Percentiles rank a stretch among this genome's conserved stretches.
Conservation (phyloP, 2,888 invertebrate genomes). For the Plebejus melissa region DNA sequence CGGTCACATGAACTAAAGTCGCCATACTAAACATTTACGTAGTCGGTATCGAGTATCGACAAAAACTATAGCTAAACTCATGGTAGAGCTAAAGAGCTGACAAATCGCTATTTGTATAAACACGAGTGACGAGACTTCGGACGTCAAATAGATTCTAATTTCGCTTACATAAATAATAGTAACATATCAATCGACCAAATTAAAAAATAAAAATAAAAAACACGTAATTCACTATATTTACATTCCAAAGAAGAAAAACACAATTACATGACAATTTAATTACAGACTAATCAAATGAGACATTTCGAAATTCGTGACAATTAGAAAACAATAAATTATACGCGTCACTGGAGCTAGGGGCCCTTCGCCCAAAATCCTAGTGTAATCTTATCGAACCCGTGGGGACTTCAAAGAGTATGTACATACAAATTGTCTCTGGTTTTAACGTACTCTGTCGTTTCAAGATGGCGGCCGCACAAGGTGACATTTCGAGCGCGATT, state of each 20-base stretch:
- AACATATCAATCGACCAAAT: slow-evolving; percentile 45
- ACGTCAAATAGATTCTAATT: slow-evolving; percentile 61
- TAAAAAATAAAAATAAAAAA: slow-evolving; percentile 39
- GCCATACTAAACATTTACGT: too few species aligned
- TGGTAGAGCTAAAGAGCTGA: slow-evolving; percentile 30
- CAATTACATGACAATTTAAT: slow-evolving; percentile 63
- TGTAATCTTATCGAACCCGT: slow-evolving; percentile 47
- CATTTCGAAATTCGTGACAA: slow-evolving; percentile 66
- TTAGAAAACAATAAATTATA: slow-evolving; percentile 57
- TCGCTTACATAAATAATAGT: slow-evolving; percentile 43
- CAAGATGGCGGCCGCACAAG: slow-evolving; percentile 17
- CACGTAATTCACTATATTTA: slow-evolving; percentile 49
- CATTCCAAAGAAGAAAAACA: slow-evolving; percentile 48
- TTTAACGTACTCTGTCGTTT: not conserved
- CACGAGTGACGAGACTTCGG: slow-evolving; percentile 49
- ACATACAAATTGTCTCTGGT: slow-evolving; percentile 28
- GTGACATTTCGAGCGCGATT: slow-evolving; percentile 45
- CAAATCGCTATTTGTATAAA: slow-evolving; percentile 69
- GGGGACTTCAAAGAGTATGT: slow-evolving; percentile 27
- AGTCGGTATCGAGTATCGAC: too few species aligned
- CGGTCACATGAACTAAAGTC: too few species aligned
- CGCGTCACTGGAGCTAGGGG: slow-evolving; percentile 54
- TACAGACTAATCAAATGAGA: slow-evolving; percentile 66
- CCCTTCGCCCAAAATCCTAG: slow-evolving; percentile 48
- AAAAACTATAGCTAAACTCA: too few species aligned